Conservation (phyloP, 2,797 vertebrate genomes). For the Squalus acanthias region DNA sequence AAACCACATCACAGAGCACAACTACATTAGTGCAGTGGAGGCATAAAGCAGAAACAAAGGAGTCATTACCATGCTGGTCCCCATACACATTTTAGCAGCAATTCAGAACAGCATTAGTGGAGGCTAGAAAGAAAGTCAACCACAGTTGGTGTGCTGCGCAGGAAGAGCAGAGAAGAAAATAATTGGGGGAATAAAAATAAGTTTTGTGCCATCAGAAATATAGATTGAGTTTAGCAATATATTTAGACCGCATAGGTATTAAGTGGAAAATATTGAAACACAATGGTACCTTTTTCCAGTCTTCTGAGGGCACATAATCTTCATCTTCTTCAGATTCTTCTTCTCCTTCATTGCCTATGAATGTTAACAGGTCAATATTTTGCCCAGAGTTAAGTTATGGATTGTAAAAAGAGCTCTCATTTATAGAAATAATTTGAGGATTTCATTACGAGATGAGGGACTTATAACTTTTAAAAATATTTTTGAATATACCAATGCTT, state of each 20-base stretch:
- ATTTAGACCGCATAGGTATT: not conserved
- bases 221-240: not conserved
- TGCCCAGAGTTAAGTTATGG: not conserved
- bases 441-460: not conserved
- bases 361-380: not conserved
- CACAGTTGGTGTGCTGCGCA: not conserved
- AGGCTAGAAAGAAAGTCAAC: not conserved
- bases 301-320: constrained; percentile 95
- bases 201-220: not conserved
- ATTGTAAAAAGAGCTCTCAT: not conserved
- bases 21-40: not conserved
- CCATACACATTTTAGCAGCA: not conserved
- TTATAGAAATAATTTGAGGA: not conserved
- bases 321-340: constrained; percentile 98
- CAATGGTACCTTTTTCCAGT: constrained; percentile 89
- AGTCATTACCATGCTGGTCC: not conserved
- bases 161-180: not conserved
- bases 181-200: not conserved
- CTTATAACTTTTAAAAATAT: not conserved
- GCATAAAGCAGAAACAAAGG: not conserved
- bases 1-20: not conserved
- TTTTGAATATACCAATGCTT: not conserved
- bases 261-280: not conserved
- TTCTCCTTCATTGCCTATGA: constrained; percentile 80
- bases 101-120: not conserved